A percentile compares a stretch with the other conserved stretches of the same genome.
phyloP scores from a whole-genome alignment of 1,140 invertebrate species.

The Brachionus plicatilis region DNA sequence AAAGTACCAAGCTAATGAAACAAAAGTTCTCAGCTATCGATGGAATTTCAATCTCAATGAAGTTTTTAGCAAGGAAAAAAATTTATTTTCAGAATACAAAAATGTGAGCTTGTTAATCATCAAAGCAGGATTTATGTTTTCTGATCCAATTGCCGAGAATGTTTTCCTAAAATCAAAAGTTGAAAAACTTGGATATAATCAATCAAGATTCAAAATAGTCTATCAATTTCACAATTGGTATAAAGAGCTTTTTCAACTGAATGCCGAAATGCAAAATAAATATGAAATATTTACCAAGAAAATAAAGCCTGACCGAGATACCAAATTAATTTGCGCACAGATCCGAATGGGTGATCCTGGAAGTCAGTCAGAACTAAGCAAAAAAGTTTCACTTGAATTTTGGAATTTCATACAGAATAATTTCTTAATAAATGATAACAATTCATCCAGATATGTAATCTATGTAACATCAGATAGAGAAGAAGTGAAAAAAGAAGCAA shows the following conservation, averaged over 20 bases:
- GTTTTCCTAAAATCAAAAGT: not conserved
- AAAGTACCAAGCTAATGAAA: not conserved
- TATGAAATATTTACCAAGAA: not conserved
- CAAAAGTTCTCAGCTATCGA: not conserved
- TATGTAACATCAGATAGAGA: too few relatives aligned
- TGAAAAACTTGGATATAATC: not conserved
- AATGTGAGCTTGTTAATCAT: not conserved
- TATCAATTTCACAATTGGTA: slow-evolving; percentile 6
- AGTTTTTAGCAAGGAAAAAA: not conserved
- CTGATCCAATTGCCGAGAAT: not conserved
- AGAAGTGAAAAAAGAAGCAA: too few relatives aligned
- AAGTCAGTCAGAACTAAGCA: not conserved
- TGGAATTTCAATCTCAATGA: not conserved
- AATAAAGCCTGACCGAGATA: not conserved
- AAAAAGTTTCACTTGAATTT: not conserved
- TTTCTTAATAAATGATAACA: not conserved
- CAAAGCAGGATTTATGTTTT: not conserved
- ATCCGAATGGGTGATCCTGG: not conserved
- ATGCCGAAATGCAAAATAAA: not conserved
- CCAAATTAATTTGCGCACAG: not conserved
- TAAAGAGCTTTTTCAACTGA: not conserved
- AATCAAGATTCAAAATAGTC: not conserved
- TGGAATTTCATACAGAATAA: not conserved
- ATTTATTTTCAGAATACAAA: not conserved
- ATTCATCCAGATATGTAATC: not conserved